phyloP scores from a whole-genome alignment of 2,113 vertebrate species.

The Cheirogaleus medius region DNA sequence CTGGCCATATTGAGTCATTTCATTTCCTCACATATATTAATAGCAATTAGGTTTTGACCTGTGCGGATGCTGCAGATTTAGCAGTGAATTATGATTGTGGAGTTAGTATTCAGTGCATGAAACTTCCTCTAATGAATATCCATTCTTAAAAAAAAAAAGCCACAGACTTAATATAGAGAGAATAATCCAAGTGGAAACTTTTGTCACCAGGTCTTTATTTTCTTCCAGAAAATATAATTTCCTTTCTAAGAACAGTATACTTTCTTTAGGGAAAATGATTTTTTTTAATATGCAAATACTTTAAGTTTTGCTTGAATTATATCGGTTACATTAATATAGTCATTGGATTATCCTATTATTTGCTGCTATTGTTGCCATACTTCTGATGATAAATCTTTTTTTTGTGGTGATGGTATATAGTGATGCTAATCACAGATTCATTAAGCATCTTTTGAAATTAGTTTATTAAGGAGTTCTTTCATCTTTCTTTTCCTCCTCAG shows the following conservation, averaged over 20 bases:
- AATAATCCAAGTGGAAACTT: neutral
- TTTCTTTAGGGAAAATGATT: neutral
- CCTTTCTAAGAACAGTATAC: neutral
- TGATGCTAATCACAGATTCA: neutral
- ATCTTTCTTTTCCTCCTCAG: neutral
- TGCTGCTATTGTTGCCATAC: neutral
- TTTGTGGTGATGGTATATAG: neutral
- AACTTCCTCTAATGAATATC: neutral
- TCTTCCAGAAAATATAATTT: neutral
- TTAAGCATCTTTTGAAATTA: neutral
- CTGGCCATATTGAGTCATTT: neutral
- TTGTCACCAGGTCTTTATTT: neutral
- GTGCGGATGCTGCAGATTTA: neutral
- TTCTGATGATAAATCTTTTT: neutral
- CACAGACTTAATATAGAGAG: neutral
- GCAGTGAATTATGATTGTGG: neutral
- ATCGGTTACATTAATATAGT: neutral
- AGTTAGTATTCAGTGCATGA: constrained; percentile 3
- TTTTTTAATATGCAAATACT: neutral
- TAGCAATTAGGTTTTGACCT: neutral
- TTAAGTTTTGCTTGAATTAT: constrained; percentile 7
- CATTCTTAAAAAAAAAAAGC: neutral
- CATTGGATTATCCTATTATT: neutral
- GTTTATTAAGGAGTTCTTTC: neutral
- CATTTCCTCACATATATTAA: neutral